phyloP scores from a whole-genome alignment of 2,113 vertebrate genomes.

The Sturnus vulgaris region DNA sequence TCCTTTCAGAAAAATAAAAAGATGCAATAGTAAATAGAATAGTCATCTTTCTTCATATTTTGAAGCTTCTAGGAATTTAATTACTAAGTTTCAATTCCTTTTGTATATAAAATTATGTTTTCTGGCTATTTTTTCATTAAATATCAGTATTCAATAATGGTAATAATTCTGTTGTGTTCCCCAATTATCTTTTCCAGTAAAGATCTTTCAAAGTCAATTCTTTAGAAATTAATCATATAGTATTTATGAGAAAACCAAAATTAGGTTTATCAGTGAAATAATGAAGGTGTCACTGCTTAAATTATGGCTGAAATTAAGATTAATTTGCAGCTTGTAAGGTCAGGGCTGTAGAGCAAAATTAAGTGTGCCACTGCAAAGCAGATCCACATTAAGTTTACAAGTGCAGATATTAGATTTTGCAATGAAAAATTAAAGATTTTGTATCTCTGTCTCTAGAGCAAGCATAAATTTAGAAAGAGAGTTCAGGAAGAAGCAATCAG shows the following conservation, averaged over 20 bases:
- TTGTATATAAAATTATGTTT: not conserved
- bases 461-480: not conserved
- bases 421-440: not conserved
- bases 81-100: not conserved
- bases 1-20: not conserved
- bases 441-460: not conserved
- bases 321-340: not conserved
- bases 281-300: not conserved
- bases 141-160: not conserved
- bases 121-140: not conserved
- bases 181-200: not conserved
- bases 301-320: not conserved
- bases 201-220: not conserved
- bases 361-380: not conserved
- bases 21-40: not conserved
- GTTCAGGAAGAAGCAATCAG: not conserved
- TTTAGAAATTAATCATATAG: not conserved
- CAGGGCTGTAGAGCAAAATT: not conserved
- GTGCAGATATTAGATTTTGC: not conserved
- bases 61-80: not conserved
- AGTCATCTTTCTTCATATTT: not conserved
- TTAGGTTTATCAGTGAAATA: not conserved
- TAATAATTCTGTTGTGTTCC: not conserved
- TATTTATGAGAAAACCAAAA: not conserved
- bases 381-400: not conserved